These are phyloP conservation scores for Penaeus japonicus DNA, from an alignment of 1,140 invertebrate genomes.

Conservation along the genomic window DNA sequence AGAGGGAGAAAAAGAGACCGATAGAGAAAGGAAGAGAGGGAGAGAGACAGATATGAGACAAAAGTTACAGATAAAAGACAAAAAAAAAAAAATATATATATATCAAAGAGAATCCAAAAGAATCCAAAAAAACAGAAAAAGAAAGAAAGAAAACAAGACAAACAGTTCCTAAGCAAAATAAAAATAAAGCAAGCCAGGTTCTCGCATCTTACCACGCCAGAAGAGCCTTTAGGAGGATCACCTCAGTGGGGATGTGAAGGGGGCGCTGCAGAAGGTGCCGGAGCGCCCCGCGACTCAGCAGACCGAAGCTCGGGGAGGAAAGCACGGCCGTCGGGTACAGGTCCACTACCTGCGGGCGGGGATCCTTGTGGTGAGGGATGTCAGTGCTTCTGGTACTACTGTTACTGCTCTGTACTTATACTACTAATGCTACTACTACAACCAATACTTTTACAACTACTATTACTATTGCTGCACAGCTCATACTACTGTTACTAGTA, in stretches of 20 bases:
- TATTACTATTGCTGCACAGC: no score
- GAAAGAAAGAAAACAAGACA: neutral
- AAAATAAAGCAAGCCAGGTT: neutral
- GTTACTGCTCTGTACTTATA: no score
- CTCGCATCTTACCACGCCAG: constrained; percentile 10
- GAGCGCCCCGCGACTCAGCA: constrained; percentile 15
- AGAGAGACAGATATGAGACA: neutral
- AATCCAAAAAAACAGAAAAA: neutral
- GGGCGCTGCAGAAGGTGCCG: constrained; percentile 27
- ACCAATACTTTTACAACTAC: no score
- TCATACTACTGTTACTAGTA: no score
- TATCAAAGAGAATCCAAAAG: no score
- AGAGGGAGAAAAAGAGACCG: neutral
- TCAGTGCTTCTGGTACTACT: no score
- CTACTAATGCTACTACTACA: no score
- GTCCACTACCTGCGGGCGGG: neutral
- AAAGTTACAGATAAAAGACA: no score
- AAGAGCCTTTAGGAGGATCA: constrained; percentile 21
- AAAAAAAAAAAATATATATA: no score
- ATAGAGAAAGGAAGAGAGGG: neutral
- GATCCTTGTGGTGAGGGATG: neutral
- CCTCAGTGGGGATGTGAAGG: constrained; percentile 41
- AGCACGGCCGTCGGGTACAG: constrained; percentile 31
- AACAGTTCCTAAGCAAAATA: neutral
- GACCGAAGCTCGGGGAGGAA: constrained; percentile 25